These are phyloP conservation scores for Oncorhynchus clarkii DNA, from an alignment of 2,113 vertebrate genomes.

Conservation along the genomic window DNA sequence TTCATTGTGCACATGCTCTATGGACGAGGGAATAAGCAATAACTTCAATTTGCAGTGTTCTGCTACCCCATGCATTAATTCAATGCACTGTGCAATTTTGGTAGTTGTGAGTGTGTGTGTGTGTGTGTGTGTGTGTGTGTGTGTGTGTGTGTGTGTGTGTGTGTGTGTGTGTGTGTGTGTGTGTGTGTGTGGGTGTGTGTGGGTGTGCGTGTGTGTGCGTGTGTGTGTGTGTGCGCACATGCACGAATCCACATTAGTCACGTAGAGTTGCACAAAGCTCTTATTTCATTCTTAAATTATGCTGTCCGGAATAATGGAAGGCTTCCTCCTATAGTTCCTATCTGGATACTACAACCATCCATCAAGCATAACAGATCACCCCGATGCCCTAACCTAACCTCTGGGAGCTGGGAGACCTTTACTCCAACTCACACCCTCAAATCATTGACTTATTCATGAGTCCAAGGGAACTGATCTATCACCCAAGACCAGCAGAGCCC, in stretches of 20 bases:
- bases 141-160: conserved; percentile 17
- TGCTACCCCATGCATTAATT: conserved; percentile 44
- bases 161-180: conserved; percentile 13
- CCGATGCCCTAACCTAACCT: conserved; percentile 22
- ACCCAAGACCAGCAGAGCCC: no score
- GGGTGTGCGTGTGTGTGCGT: conserved; percentile 14
- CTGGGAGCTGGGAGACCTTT: conserved; percentile 7
- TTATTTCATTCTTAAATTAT: no score
- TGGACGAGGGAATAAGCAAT: conserved; percentile 44
- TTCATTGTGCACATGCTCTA: conserved; percentile 51
- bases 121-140: conserved; percentile 14
- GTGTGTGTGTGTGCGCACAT: conserved; percentile 6
- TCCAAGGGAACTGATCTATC: background rate
- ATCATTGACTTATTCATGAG: background rate
- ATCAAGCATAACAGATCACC: conserved; percentile 25
- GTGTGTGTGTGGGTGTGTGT: conserved; percentile 14
- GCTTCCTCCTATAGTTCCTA: conserved; percentile 9
- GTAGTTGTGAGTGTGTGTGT: conserved; percentile 20
- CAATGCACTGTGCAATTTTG: conserved; percentile 18
- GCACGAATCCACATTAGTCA: background rate
- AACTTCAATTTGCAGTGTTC: conserved; percentile 42
- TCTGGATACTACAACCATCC: conserved; percentile 21
- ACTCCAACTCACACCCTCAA: background rate
- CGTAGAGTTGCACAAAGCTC: no score
- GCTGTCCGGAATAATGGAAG: background rate